Percentiles rank a stretch among this genome's conserved stretches.
These are phyloP conservation scores for Hermodice carunculata DNA, from an alignment of 2,888 invertebrate species.

Conservation along the genomic window DNA sequence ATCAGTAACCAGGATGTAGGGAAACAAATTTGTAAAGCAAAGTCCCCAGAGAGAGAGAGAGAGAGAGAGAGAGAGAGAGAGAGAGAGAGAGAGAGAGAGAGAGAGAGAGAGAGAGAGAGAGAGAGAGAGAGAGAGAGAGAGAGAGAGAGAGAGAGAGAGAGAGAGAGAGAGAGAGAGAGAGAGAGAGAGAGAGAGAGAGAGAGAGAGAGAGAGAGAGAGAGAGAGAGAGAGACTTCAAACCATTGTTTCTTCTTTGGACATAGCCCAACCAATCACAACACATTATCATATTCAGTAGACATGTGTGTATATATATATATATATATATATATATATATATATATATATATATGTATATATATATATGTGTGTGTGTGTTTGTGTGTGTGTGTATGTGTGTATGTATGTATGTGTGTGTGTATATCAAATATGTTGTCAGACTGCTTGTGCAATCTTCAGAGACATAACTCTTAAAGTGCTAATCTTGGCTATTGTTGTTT, in stretches of 20 bases:
- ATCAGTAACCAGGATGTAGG: too few species aligned
- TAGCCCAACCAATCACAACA: too few species aligned
- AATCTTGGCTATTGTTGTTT: too few species aligned
- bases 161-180: background rate
- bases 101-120: conserved; percentile 1
- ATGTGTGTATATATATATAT: conserved; percentile 12
- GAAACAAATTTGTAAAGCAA: too few species aligned
- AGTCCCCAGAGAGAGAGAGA: too few species aligned
- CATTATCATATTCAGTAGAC: background rate
- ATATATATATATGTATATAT: conserved; percentile 13
- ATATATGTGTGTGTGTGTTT: too few species aligned
- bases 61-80: conserved; percentile 17
- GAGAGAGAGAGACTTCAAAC: conserved; percentile 1
- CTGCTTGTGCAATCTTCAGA: too few species aligned
- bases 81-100: conserved; percentile 11
- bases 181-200: conserved; percentile 15
- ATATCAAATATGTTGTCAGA: background rate
- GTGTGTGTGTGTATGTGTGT: background rate
- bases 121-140: background rate
- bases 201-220: background rate
- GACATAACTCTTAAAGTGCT: too few species aligned
- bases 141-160: background rate
- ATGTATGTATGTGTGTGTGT: conserved; percentile 9
- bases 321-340: conserved; percentile 9
- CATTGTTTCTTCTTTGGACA: too few species aligned